These are phyloP conservation scores for Zootoca vivipara DNA, from an alignment of 2,113 vertebrate species.

Conservation along the genomic window DNA sequence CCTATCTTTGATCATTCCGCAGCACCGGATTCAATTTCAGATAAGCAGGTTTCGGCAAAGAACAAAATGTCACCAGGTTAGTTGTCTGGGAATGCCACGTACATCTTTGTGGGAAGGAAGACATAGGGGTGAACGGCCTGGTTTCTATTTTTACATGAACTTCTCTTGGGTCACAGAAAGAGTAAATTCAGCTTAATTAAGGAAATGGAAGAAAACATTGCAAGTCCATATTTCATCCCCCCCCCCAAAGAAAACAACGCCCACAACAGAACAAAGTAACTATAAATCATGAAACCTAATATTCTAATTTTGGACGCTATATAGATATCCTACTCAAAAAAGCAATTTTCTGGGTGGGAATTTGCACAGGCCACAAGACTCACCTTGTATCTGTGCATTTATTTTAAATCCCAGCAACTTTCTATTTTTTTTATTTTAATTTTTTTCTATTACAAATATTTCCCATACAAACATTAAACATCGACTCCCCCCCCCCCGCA, in stretches of 20 bases:
- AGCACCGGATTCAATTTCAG: constrained; percentile 34
- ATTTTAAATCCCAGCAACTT: too few relatives aligned
- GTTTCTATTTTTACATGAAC: neutral
- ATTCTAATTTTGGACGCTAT: neutral
- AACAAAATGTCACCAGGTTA: neutral
- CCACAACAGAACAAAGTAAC: neutral
- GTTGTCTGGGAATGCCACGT: neutral
- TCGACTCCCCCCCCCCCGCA: too few relatives aligned
- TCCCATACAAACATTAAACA: too few relatives aligned
- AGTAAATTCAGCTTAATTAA: neutral
- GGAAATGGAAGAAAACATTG: neutral
- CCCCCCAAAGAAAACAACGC: neutral
- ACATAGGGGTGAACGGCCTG: neutral
- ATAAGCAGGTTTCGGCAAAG: constrained; percentile 12
- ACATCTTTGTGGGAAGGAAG: constrained; percentile 6
- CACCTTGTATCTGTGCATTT: too few relatives aligned
- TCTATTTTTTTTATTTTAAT: too few relatives aligned
- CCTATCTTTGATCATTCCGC: neutral
- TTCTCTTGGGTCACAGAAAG: neutral
- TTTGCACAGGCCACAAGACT: neutral
- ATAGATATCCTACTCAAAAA: neutral
- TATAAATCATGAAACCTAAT: neutral
- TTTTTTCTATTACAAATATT: too few relatives aligned
- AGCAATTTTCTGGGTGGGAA: neutral
- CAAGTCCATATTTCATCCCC: neutral